Percentiles rank a stretch among this genome's conserved stretches.
Conservation (phyloP, 2,113 vertebrate species). For the Protobothrops flavoviridis region DNA sequence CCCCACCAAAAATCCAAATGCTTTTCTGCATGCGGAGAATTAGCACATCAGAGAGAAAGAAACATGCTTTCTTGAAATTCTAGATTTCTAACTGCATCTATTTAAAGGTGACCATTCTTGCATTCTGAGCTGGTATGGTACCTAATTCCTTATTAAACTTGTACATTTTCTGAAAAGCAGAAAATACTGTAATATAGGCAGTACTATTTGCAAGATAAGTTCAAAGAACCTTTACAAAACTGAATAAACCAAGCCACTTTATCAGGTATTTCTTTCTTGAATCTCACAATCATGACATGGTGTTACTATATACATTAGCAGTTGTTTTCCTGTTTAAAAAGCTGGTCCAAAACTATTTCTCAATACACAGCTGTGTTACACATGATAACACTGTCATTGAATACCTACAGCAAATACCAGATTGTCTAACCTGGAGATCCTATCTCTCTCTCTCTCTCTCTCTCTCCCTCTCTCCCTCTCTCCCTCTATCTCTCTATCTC, state of each 20-base stretch:
- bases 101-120: neutral
- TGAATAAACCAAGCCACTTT: neutral
- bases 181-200: neutral
- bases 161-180: neutral
- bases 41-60: neutral
- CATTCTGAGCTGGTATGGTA: neutral
- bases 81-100: neutral
- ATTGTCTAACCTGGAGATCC: neutral
- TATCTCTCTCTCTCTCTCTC: too few species aligned
- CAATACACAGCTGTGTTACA: neutral
- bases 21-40: neutral
- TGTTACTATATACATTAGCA: neutral
- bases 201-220: neutral
- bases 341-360: neutral
- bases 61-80: neutral
- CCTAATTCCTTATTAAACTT: neutral
- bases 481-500: too few species aligned
- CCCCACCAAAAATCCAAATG: neutral
- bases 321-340: neutral
- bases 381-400: neutral
- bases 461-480: too few species aligned
- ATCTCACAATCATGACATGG: neutral
- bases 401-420: neutral
- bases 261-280: neutral
- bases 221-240: neutral